Base-by-base conservation (phyloP, 2,113 vertebrate genomes). In the Channa argus region DNA sequence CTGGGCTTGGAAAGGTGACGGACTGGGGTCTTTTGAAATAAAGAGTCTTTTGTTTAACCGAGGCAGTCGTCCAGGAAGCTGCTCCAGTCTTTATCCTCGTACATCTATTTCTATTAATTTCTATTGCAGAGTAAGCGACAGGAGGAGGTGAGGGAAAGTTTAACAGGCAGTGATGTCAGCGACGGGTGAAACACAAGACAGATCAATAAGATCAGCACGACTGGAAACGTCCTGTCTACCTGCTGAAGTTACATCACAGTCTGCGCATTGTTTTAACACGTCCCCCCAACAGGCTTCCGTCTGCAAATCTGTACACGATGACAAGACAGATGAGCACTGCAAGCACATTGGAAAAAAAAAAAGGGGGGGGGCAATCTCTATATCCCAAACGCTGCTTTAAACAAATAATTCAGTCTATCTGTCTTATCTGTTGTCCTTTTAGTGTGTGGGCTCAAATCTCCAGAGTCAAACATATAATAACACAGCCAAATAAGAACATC, bases 141-240 rank as follows among this genome's bases (percentile, higher is more conserved):
- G 47, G 14, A 13, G 79, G 70, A 90, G 90, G 87, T 89, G 86
- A 90, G 60, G 80, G 66, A 86, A 83, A 91, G 91, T 91, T 91
- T 38, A 92, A 52, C 63, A 74, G 80, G 62, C 55, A 51, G 71
- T 79, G 88, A 88, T 85, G 82, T 87, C 69, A 83, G 59, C 2
- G 34, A 43, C 3, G 33, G 49, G 60, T 83, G 83, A 82, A 88
- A 90, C 74, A 86, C 41, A 68, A 61, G 47, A 71, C 64, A 62
- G 66, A 89, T 80, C 84, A 87, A 82, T 90, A 65, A 83, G 80
- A 80, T 84, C 39, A 80, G 69, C 52, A 11, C n/a, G 33, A n/a
- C 51, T 72, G 62, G 62, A 79, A 74, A 79, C 65, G 66, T 24
- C 50, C 39, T 3, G 55, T 75, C 59, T 81, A 74, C 71, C 58